These are phyloP conservation scores for Diceros bicornis DNA, from an alignment of 2,797 vertebrate genomes.

Conservation along the genomic window DNA sequence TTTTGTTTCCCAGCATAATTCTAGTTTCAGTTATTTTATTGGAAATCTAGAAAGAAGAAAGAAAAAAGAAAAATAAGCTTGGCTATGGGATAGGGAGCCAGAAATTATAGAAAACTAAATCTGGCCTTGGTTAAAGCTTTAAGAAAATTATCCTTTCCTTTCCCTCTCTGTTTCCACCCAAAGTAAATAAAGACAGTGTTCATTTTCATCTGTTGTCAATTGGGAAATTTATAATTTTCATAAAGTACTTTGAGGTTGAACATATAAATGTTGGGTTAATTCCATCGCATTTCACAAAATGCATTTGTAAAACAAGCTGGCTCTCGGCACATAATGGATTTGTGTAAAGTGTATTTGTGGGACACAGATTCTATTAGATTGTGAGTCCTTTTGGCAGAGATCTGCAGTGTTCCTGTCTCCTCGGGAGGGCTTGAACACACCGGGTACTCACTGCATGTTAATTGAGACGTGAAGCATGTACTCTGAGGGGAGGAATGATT, in stretches of 20 bases:
- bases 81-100: neutral
- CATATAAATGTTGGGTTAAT: conserved; percentile 71
- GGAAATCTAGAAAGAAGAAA: conserved; percentile 68
- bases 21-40: conserved; percentile 68
- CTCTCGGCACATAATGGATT: neutral
- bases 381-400: neutral
- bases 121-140: neutral
- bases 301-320: conserved; percentile 32
- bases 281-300: conserved; percentile 63
- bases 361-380: neutral
- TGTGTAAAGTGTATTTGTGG: conserved; percentile 21
- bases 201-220: conserved; percentile 57
- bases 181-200: conserved; percentile 51
- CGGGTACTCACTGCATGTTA: neutral
- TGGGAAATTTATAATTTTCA: conserved; percentile 69
- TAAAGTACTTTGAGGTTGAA: conserved; percentile 57
- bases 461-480: neutral
- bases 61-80: neutral
- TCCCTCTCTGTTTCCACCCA: neutral
- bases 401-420: neutral
- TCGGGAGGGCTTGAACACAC: neutral
- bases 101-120: conserved; percentile 47
- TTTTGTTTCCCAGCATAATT: neutral
- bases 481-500: neutral
- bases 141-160: conserved; percentile 14